Base-by-base conservation (phyloP, 2,113 vertebrate genomes). In the Psephotus haematonotus region DNA sequence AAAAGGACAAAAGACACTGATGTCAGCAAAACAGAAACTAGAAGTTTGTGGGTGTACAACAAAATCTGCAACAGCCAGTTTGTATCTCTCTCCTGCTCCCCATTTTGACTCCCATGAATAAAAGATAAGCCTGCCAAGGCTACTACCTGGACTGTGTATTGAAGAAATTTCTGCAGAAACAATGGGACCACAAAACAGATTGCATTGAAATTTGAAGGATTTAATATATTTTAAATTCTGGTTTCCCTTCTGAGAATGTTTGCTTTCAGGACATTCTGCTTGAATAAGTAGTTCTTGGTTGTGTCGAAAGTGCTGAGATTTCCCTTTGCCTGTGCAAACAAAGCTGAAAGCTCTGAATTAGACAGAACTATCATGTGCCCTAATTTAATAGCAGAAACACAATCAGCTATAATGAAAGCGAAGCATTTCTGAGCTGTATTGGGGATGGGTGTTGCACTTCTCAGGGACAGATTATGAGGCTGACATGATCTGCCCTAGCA, bases 381-480 rank as follows among this genome's bases (percentile, higher is more conserved):
- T 93, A 92, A 91, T 95, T 95, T 94, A 92, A 93, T 83, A 90
- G 85, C 93, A 44, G 78, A 96, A 94, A 93, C 49, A 88, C 37
- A 82, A 82, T 70, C 52, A 80, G 7, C 75, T 82, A 52, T 80
- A 93, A 93, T 57, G 82, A 88, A 95, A 93, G 71, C 33, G 49
- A 93, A 92, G 52, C 62, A 85, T 88, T 88, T 90, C 53, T 82
- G 23, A 88, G 29, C 59, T 88, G 35, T 80, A 62, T 17, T 94
- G 67, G 5, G 7, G 17, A 33, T 0, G 0, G 27, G 35, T 93
- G 39, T 72, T 92, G 44, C 35, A 41, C 75, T 94, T 94, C 82
- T 88, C 35, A 53, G 85, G 63, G 28, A 31, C 25, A 22, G 52
- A 69, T 77, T 90, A 68, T 10, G 10, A 65, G 77, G 47, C 57